Conservation (phyloP, 2,888 invertebrate genomes). For the Tetragnatha montana region DNA sequence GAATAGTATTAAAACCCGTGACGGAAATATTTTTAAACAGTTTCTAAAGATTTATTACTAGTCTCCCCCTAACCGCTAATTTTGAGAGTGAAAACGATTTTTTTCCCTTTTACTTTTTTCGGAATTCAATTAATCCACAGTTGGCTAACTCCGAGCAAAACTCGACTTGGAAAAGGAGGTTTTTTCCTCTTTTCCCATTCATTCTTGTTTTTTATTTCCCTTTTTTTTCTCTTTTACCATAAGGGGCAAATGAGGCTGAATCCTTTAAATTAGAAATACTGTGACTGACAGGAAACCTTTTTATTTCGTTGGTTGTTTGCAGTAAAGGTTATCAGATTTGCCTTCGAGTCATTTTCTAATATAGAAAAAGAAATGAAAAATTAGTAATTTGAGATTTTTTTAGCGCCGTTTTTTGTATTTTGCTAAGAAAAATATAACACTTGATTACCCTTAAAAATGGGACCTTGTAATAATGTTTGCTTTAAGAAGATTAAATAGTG, state of each 20-base stretch:
- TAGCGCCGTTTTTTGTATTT: not conserved
- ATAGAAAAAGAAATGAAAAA: not conserved
- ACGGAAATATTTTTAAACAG: not conserved
- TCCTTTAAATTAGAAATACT: not conserved
- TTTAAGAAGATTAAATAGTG: no score
- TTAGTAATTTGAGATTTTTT: not conserved
- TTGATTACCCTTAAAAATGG: not conserved
- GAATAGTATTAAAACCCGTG: not conserved
- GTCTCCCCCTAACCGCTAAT: not conserved
- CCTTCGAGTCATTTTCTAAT: not conserved
- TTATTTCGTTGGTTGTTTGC: not conserved
- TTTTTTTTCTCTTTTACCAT: not conserved
- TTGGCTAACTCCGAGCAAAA: slow-evolving; percentile 29
- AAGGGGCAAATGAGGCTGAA: not conserved
- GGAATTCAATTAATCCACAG: slow-evolving; percentile 34
- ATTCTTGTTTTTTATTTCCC: not conserved
- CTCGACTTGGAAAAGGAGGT: not conserved
- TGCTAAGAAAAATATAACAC: not conserved
- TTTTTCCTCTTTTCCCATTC: not conserved
- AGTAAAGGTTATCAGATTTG: not conserved
- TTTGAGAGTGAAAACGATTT: not conserved
- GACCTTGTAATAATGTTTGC: not conserved
- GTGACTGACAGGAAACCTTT: not conserved
- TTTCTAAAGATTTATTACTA: not conserved
- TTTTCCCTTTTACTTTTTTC: slow-evolving; percentile 10